Percentiles rank a stretch among this genome's conserved stretches.
phyloP scores from a whole-genome alignment of 1,140 invertebrate species.

The Drosophila aff. region DNA sequence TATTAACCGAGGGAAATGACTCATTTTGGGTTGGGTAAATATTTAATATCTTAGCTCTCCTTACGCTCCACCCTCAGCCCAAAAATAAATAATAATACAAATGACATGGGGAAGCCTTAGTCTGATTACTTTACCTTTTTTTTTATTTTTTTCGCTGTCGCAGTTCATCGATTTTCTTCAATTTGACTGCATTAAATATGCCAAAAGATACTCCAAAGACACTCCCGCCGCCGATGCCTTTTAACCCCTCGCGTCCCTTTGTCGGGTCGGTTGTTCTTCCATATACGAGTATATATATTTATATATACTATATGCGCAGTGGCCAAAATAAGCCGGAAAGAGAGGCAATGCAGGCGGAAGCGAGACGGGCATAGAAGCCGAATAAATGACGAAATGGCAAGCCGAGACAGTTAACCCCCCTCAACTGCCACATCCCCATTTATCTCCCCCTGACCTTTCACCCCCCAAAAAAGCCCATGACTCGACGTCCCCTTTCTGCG shows the following conservation, averaged over 20 bases:
- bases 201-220: conserved; percentile 30
- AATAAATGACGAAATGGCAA: conserved; percentile 58
- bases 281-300: neutral
- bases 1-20: conserved; percentile 17
- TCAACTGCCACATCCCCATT: neutral
- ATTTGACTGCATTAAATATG: conserved; percentile 56
- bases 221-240: neutral
- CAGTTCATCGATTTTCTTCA: conserved; percentile 63
- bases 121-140: conserved; percentile 10
- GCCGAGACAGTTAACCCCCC: conserved; percentile 31
- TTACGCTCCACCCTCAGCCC: conserved; percentile 8
- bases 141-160: conserved; percentile 37
- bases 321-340: conserved; percentile 29
- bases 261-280: neutral
- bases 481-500: conserved; percentile 7
- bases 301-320: conserved; percentile 22
- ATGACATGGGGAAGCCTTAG: conserved; percentile 41
- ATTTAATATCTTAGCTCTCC: conserved; percentile 1
- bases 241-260: neutral
- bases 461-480: neutral
- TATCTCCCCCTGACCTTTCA: conserved; percentile 17
- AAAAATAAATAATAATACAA: conserved; percentile 6
- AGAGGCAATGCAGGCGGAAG: conserved; percentile 19
- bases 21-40: conserved; percentile 8
- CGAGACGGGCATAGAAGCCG: conserved; percentile 38